Percentiles rank a stretch among this genome's conserved stretches.
Evolutionary conservation across 2,797 vertebrate genomes (phyloP).

Genomic region (Cynopterus sphinx): DNA sequence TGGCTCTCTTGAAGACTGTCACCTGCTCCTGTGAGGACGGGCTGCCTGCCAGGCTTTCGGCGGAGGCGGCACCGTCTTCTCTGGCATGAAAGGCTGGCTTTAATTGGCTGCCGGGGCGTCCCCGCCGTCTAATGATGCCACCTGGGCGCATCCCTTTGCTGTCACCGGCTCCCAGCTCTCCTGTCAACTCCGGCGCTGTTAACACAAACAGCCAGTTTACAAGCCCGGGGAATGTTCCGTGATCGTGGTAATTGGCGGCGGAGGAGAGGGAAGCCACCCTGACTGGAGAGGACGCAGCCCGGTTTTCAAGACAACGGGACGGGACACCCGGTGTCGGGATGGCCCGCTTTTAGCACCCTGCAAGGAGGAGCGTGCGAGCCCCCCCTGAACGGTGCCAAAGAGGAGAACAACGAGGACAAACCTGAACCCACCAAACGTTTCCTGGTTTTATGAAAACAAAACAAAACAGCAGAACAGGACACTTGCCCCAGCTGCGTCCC

Average conservation of each 20-base stretch:
- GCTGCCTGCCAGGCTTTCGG: slow-evolving; percentile 51
- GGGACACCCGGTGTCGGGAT: slow-evolving; percentile 43
- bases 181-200: slow-evolving; percentile 55
- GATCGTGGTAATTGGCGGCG: slow-evolving; percentile 67
- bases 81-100: slow-evolving; percentile 41
- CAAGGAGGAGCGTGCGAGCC: slow-evolving; percentile 59
- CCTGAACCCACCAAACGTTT: slow-evolving; percentile 38
- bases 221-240: slow-evolving; percentile 62
- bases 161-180: slow-evolving; percentile 44
- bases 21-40: background rate
- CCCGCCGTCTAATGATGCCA: slow-evolving; percentile 60
- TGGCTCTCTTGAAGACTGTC: background rate
- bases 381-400: slow-evolving; percentile 15
- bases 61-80: slow-evolving; percentile 43
- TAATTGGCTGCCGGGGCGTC: slow-evolving; percentile 72
- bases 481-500: background rate
- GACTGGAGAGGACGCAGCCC: background rate
- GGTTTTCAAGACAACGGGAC: slow-evolving; percentile 62
- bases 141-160: slow-evolving; percentile 50
- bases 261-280: slow-evolving; percentile 57
- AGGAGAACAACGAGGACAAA: slow-evolving; percentile 67
- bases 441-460: slow-evolving; percentile 25
- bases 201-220: slow-evolving; percentile 62
- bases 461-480: background rate
- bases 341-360: slow-evolving; percentile 40